These are phyloP conservation scores for Phaetusa simplex DNA, from an alignment of 2,113 vertebrate genomes.

Conservation along the genomic window DNA sequence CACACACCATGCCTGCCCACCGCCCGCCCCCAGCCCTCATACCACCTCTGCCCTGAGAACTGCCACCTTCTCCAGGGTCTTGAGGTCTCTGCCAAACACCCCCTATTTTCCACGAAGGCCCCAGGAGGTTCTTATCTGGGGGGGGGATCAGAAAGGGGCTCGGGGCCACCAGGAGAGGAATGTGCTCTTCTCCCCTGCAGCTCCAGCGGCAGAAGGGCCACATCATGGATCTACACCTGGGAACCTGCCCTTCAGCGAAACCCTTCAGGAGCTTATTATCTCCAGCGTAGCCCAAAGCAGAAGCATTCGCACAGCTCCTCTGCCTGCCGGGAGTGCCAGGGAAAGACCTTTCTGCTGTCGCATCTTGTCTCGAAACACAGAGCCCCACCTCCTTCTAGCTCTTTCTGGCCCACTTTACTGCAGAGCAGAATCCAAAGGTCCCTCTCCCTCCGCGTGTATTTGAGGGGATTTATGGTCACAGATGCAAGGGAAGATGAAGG, in stretches of 20 bases:
- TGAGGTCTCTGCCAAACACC: not conserved
- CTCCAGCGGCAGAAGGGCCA: not conserved
- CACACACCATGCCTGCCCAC: constrained; percentile 51
- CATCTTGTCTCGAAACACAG: not conserved
- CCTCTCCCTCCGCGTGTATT: not conserved
- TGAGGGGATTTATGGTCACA: not conserved
- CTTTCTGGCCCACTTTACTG: not conserved
- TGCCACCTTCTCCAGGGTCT: not conserved
- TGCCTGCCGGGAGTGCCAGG: not conserved
- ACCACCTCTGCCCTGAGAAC: not conserved
- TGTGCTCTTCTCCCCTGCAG: not conserved
- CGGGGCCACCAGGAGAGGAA: not conserved
- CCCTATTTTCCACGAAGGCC: fast-evolving
- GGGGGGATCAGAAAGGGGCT: not conserved
- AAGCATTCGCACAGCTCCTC: not conserved
- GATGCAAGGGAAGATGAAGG: not conserved
- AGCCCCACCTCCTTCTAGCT: not conserved
- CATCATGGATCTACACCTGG: not conserved
- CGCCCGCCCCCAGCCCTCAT: not conserved
- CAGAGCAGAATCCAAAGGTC: not conserved
- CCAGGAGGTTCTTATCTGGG: not conserved
- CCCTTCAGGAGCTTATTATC: not conserved
- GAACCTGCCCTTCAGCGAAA: not conserved
- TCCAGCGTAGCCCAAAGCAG: not conserved
- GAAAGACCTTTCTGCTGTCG: not conserved